phyloP scores from a whole-genome alignment of 2,113 vertebrate species.

The Ceyx margarethae region DNA sequence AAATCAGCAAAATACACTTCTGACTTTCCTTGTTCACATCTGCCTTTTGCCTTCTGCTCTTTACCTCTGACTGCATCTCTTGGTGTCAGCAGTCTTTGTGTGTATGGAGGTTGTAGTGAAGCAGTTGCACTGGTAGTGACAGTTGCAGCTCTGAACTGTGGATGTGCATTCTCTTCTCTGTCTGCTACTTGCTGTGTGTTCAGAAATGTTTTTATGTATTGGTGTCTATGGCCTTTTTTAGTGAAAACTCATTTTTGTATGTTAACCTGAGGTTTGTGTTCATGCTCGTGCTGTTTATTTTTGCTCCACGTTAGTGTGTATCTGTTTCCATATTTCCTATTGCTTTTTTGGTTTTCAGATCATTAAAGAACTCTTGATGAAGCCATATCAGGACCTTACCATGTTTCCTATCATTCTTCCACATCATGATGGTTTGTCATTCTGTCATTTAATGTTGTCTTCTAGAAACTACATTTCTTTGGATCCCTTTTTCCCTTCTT shows the following conservation, averaged over 20 bases:
- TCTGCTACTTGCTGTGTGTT: not conserved
- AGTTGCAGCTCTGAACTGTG: not conserved
- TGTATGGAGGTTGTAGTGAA: not conserved
- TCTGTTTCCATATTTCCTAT: slow-evolving; percentile 48
- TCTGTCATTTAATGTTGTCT: slow-evolving; percentile 24
- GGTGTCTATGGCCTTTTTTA: not conserved
- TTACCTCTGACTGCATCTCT: not conserved
- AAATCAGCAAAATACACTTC: not conserved
- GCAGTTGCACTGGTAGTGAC: not conserved
- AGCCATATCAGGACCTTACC: slow-evolving; percentile 49
- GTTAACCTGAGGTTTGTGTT: not conserved
- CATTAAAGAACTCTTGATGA: slow-evolving; percentile 55
- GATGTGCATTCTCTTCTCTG: not conserved
- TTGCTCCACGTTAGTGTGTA: not conserved
- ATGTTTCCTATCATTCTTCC: slow-evolving; percentile 60
- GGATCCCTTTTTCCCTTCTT: not conserved
- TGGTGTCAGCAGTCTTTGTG: not conserved
- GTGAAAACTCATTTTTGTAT: not conserved
- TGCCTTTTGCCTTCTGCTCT: not conserved
- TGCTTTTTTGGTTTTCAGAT: slow-evolving; percentile 67
- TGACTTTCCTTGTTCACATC: not conserved
- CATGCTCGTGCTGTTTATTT: slow-evolving; percentile 5
- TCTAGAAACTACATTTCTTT: not conserved
- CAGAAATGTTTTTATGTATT: not conserved
- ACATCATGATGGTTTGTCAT: slow-evolving; percentile 51